Evolutionary conservation across 2,797 vertebrate species (phyloP).

Genomic region (Pangasius larnaudii): DNA sequence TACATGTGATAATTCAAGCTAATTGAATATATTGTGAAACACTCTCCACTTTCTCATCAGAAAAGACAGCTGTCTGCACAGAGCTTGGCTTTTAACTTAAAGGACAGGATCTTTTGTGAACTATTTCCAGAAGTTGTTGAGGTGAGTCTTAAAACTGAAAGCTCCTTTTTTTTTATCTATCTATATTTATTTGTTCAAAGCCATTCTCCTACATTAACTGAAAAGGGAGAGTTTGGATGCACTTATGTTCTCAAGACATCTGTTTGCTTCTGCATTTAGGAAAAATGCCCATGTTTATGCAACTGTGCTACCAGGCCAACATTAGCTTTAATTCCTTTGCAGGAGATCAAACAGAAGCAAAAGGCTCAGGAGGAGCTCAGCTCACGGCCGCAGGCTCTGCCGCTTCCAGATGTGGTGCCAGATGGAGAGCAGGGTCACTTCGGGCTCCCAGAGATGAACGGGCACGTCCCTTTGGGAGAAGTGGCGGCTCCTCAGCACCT

Average conservation of each 20-base stretch:
- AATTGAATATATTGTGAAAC: neutral
- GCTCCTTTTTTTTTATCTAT: neutral
- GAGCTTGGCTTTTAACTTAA: conserved; percentile 93
- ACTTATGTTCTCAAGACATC: neutral
- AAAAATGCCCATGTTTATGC: neutral
- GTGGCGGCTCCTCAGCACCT: conserved; percentile 73
- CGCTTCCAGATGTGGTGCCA: conserved; percentile 90
- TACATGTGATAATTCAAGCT: neutral
- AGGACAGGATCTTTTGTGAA: conserved; percentile 97
- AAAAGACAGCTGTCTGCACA: conserved; percentile 95
- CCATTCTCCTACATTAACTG: neutral
- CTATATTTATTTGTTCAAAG: neutral
- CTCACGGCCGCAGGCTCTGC: conserved; percentile 84
- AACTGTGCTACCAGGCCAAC: neutral
- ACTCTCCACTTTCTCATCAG: conserved; percentile 67
- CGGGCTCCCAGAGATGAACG: conserved; percentile 82
- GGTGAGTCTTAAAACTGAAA: conserved; percentile 73
- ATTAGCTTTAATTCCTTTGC: conserved; percentile 5
- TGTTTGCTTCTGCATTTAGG: neutral
- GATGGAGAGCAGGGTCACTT: conserved; percentile 88
- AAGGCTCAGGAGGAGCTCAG: conserved; percentile 86
- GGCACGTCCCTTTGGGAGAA: conserved; percentile 71
- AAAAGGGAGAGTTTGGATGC: neutral
- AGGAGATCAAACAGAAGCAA: conserved; percentile 96
- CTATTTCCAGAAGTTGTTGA: conserved; percentile 95